Evolutionary conservation across 2,113 vertebrate species (phyloP).

Genomic region (Gobiocypris rarus): DNA sequence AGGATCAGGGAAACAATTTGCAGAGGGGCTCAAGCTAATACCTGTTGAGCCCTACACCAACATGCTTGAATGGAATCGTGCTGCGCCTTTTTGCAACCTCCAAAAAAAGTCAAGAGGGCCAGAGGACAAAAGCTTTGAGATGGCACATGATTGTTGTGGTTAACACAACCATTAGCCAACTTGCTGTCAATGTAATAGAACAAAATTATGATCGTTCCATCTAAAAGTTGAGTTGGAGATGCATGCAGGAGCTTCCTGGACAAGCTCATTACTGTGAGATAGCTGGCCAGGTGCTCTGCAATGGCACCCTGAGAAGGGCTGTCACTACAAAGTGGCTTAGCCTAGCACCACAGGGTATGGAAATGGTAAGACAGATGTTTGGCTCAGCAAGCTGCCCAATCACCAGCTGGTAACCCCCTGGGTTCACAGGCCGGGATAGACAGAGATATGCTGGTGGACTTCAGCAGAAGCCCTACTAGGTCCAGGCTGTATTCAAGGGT

Average conservation of each 20-base stretch:
- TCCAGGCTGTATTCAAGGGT: background rate
- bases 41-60: slow-evolving; percentile 24
- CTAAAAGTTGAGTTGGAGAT: background rate
- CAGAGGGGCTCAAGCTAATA: slow-evolving; percentile 42
- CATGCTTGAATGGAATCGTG: slow-evolving; percentile 20
- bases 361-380: slow-evolving; percentile 29
- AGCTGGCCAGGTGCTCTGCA: slow-evolving; percentile 20
- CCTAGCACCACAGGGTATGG: slow-evolving; percentile 1
- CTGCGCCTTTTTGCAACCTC: slow-evolving; percentile 19
- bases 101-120: background rate
- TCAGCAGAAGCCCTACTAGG: slow-evolving; percentile 13
- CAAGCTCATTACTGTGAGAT: background rate
- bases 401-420: slow-evolving; percentile 43
- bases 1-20: slow-evolving; percentile 46
- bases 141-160: background rate
- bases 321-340: slow-evolving; percentile 18
- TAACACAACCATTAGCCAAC: background rate
- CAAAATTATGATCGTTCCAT: no score
- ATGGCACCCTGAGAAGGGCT: slow-evolving; percentile 14
- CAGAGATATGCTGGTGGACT: background rate
- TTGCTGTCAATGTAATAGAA: background rate
- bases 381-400: slow-evolving; percentile 31
- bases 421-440: slow-evolving; percentile 1
- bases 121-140: background rate
- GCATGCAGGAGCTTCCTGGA: background rate